These are phyloP conservation scores for Myopa tessellatipennis DNA, from an alignment of 2,888 invertebrate genomes.

Conservation along the genomic window DNA sequence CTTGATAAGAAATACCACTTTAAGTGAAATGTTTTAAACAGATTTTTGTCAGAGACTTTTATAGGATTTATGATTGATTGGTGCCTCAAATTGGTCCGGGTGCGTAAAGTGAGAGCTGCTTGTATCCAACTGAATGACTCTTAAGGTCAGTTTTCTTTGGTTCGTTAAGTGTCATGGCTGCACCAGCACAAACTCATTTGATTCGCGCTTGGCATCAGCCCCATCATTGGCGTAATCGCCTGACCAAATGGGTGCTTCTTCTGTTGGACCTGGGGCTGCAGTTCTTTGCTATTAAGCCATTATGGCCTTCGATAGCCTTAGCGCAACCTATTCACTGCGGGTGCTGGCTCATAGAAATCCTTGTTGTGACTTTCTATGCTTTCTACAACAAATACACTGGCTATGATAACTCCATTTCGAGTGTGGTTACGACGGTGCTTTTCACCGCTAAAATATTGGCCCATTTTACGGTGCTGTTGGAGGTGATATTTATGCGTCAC, in stretches of 20 bases:
- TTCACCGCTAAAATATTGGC: slow-evolving; percentile 51
- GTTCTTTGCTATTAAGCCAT: slow-evolving; percentile 46
- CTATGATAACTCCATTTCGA: slow-evolving; percentile 42
- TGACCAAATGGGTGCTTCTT: slow-evolving; percentile 23
- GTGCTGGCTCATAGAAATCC: slow-evolving; percentile 45
- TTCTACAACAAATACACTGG: slow-evolving; percentile 26
- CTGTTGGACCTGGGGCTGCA: slow-evolving; percentile 32
- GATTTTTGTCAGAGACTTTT: neutral
- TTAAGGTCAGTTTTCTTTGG: neutral
- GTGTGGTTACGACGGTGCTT: slow-evolving; percentile 46
- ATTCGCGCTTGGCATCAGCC: neutral
- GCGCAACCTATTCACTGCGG: slow-evolving; percentile 39
- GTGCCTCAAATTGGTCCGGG: neutral
- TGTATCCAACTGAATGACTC: neutral
- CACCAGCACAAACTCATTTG: neutral
- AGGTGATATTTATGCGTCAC: slow-evolving; percentile 48
- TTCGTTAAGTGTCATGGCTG: neutral
- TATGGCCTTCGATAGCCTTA: slow-evolving; percentile 26
- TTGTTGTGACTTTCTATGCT: slow-evolving; percentile 34
- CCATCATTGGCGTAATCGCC: neutral
- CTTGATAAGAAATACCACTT: too few relatives aligned
- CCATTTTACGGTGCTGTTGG: slow-evolving; percentile 51
- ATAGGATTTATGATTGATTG: neutral
- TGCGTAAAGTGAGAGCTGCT: neutral
- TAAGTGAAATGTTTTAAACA: too few relatives aligned